Conservation (phyloP, 2,888 invertebrate genomes). For the Pegoplata infirma region DNA sequence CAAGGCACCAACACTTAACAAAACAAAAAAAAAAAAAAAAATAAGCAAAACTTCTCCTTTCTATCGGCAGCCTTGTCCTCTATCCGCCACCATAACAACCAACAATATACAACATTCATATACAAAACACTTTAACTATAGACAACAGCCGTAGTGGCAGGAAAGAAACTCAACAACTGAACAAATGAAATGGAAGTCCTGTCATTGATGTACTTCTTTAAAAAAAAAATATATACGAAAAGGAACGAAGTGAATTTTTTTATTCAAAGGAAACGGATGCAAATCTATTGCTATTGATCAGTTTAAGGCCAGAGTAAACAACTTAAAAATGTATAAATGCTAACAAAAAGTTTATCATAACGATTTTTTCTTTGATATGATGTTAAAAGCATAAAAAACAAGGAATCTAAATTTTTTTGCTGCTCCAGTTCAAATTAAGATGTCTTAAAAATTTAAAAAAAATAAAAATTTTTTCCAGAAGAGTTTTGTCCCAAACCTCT, state of each 20-base stretch:
- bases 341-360: no score
- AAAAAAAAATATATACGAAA: conserved; percentile 6
- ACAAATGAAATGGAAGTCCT: conserved; percentile 56
- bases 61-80: conserved; percentile 47
- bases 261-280: conserved; percentile 47
- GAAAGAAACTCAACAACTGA: not conserved
- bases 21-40: conserved; percentile 30
- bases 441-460: no score
- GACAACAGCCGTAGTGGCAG: not conserved
- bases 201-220: conserved; percentile 42
- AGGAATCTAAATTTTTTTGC: no score
- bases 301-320: conserved; percentile 13
- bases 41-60: no score
- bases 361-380: no score
- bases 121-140: not conserved
- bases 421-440: no score
- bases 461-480: no score
- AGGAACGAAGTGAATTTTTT: not conserved
- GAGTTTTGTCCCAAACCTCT: no score
- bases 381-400: no score
- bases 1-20: conserved; percentile 49
- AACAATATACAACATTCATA: not conserved
- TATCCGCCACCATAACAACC: conserved; percentile 18
- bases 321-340: not conserved
- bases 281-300: conserved; percentile 52